Conservation (phyloP, 2,113 vertebrate species). For the Ammodytes marinus region DNA sequence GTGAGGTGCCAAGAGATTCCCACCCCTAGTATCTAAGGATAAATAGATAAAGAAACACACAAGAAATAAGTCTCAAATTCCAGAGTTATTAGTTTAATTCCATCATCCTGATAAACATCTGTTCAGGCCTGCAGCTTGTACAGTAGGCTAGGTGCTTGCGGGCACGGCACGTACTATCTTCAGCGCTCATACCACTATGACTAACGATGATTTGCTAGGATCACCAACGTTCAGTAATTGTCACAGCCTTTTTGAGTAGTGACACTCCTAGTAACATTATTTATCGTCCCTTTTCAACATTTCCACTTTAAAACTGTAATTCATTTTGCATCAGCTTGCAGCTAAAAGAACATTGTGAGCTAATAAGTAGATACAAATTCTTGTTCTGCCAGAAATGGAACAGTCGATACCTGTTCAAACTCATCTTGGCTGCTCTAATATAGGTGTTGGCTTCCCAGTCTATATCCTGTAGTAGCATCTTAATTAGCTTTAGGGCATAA, state of each 20-base stretch:
- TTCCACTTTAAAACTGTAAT: not conserved
- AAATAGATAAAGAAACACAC: not conserved
- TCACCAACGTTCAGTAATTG: not conserved
- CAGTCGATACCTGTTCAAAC: conserved; percentile 64
- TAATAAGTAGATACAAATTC: conserved; percentile 8
- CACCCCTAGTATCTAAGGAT: not conserved
- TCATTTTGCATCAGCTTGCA: conserved; percentile 16
- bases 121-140: conserved; percentile 28
- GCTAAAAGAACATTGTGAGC: not conserved
- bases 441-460: conserved; percentile 51
- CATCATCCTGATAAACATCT: not conserved
- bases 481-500: conserved; percentile 46
- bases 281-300: not conserved
- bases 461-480: conserved; percentile 14
- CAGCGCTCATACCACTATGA: not conserved
- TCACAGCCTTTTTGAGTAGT: not conserved
- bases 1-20: too few relatives aligned
- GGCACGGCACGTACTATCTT: not conserved
- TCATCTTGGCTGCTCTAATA: conserved; percentile 24
- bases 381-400: conserved; percentile 31
- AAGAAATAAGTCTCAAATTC: not conserved
- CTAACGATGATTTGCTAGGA: not conserved
- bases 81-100: not conserved
- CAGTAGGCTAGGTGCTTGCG: not conserved
- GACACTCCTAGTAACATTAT: too few relatives aligned